Evolutionary conservation across 2,113 vertebrate species (phyloP), one percentile per base, ranked within the genome.

Genomic region (Tichodroma muraria): DNA sequence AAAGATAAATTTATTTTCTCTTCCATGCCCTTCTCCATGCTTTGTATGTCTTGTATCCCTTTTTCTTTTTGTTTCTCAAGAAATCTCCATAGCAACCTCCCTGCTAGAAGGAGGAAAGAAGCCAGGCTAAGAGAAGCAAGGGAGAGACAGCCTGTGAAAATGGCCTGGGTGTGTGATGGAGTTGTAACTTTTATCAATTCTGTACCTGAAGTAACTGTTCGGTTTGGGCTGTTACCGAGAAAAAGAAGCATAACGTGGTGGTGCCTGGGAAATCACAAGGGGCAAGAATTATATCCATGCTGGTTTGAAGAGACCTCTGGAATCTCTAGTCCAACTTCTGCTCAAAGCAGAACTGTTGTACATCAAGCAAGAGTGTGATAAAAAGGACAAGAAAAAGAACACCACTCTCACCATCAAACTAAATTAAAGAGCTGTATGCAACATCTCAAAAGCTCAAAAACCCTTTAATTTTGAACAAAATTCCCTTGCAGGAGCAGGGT

Each of bases 41-140:
- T 90, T 90, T 92, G 27, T 68, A 28, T 86, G 96, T 93, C 57
- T 90, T 54, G 11, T 38, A 66, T 65, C 42, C 25, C 19, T 63
- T 83, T 92, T 90, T 54, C 49, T 63, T 27, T 68, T 78, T 71
- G 31, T 88, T 95, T 93, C 65, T 71, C 37, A 86, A 86, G 56
- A 66, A 93, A 80, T 96, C 86, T 95, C 92, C 80, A 88, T 95
- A 91, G 85, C 90, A 96, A 96, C 92, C 44, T 69, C 28, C 13
- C 11, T 80, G 24, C 27, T 53, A 56, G 0, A 0, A 21, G 24
- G 16, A 93, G 20, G 56, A 72, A 87, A 75, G 68, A 69, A 86
- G 24, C n/a, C 11, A 42, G 79, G 8, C 37, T 73, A 35, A 20
- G 60, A 85, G 76, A 83, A 72, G 40, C 40, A 44, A 47, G 64